Conservation (phyloP, 1,140 invertebrate species). For the Eriosoma lanigerum region DNA sequence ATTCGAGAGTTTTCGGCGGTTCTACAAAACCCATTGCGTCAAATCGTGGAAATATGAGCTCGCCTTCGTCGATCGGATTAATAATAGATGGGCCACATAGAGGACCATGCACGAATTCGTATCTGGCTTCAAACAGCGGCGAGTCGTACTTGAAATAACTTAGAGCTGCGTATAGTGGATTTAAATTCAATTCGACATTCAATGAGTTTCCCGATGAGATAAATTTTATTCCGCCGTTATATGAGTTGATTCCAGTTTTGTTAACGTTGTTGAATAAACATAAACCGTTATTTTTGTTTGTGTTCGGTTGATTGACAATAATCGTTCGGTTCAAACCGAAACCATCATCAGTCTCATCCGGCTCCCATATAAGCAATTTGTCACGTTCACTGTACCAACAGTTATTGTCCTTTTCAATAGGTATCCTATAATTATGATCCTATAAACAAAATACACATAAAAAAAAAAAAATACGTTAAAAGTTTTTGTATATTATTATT, state of each 20-base stretch:
- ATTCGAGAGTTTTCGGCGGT: slow-evolving; percentile 74
- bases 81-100: slow-evolving; percentile 80
- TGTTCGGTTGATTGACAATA: slow-evolving; percentile 52
- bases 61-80: slow-evolving; percentile 69
- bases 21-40: slow-evolving; percentile 70
- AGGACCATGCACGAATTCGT: slow-evolving; percentile 84
- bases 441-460: no score
- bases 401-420: slow-evolving; percentile 55
- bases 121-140: slow-evolving; percentile 79
- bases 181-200: slow-evolving; percentile 62
- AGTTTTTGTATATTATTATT: not conserved
- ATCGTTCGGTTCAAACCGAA: slow-evolving; percentile 53
- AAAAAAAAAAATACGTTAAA: not conserved
- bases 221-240: slow-evolving; percentile 62
- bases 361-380: slow-evolving; percentile 76
- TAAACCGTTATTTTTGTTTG: slow-evolving; percentile 51
- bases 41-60: slow-evolving; percentile 41
- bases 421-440: slow-evolving; percentile 74
- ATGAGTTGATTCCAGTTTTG: slow-evolving; percentile 59
- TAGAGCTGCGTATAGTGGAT: slow-evolving; percentile 75
- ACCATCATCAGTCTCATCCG: slow-evolving; percentile 58
- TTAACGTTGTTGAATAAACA: slow-evolving; percentile 23
- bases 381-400: slow-evolving; percentile 83
- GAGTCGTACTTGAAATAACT: slow-evolving; percentile 83
- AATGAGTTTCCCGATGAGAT: slow-evolving; percentile 60